Base-by-base conservation (phyloP, 2,113 vertebrate genomes). In the Ailuropoda melanoleuca region DNA sequence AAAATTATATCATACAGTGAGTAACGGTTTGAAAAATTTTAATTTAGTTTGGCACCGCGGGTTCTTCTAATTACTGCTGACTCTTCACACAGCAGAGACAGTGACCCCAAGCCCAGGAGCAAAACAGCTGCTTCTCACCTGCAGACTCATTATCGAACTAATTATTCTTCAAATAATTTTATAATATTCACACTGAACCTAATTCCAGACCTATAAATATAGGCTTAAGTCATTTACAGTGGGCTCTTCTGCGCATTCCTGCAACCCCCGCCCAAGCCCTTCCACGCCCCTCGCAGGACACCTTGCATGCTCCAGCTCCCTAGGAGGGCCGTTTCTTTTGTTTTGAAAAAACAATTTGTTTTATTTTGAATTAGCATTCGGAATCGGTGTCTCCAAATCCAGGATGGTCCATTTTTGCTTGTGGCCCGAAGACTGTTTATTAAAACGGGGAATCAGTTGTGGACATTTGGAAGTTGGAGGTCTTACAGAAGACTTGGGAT, bases 51-150 rank as follows among this genome's bases (percentile, higher is more conserved):
- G 98, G 97, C 95, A 95, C 85, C 37, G 62, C 31, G 86, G 93
- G 98, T 98, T 98, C 95, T 91, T 95, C 90, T 99, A 98, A 98
- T 99, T 98, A 97, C 97, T 98, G 97, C 96, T 98, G 97, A 98
- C 97, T 98, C 98, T 97, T 98, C 98, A 98, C 86, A 77, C 95
- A 96, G 88, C 81, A 96, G 81, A 98, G 95, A 95, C 97, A 97
- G 37, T 97, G 97, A 98, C 97, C 97, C 97, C 92, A 75, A 97
- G 88, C 83, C 74, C 77, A 68, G 90, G 97, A 97, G 94, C 96
- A 97, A 97, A 99, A 97, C 96, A 98, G 70, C 60, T 97, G 95
- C 78, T 77, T 97, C 80, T 98, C 97, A 98, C 96, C 97, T 98
- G 96, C 95, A 97, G 82, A 95, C 95, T 98, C 88, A 98, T 98